Conservation (phyloP, 2,888 invertebrate species). For the Dilophus febrilis region DNA sequence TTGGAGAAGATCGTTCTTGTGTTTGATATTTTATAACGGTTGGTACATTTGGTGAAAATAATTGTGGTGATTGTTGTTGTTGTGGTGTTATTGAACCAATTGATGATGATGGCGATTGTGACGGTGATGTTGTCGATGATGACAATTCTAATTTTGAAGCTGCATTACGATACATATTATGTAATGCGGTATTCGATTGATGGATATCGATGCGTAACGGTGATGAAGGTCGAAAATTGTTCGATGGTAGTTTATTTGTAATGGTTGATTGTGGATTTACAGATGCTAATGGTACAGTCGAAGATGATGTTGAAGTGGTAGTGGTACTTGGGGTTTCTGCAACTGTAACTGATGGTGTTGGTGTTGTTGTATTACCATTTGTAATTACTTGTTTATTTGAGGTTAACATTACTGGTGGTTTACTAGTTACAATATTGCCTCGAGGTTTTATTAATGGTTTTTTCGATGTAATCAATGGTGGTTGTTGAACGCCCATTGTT, state of each 20-base stretch:
- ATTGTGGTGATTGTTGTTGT: no score
- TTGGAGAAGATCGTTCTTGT: background rate
- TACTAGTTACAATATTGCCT: background rate
- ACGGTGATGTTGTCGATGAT: constrained; percentile 6
- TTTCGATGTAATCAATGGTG: constrained; percentile 13
- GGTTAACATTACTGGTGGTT: no score
- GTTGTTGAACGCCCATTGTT: constrained; percentile 30
- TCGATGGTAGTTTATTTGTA: background rate
- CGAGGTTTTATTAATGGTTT: constrained; percentile 12
- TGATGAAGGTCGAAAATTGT: background rate
- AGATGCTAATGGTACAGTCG: constrained; percentile 7
- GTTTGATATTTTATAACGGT: background rate
- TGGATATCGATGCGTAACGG: constrained; percentile 1
- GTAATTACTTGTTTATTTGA: constrained; percentile 12
- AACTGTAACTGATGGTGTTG: constrained; percentile 11
- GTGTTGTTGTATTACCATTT: constrained; percentile 8
- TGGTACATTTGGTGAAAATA: no score
- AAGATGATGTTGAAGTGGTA: constrained; percentile 9
- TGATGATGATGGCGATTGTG: background rate
- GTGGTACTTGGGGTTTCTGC: constrained; percentile 14
- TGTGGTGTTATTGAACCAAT: no score
- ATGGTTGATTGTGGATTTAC: background rate
- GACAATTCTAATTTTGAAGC: constrained; percentile 2
- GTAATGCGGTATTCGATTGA: background rate
- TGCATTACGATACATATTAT: background rate